Evolutionary conservation across 23 tunicate genomes (phyloP).

Genomic region (Ascidia mentula): DNA sequence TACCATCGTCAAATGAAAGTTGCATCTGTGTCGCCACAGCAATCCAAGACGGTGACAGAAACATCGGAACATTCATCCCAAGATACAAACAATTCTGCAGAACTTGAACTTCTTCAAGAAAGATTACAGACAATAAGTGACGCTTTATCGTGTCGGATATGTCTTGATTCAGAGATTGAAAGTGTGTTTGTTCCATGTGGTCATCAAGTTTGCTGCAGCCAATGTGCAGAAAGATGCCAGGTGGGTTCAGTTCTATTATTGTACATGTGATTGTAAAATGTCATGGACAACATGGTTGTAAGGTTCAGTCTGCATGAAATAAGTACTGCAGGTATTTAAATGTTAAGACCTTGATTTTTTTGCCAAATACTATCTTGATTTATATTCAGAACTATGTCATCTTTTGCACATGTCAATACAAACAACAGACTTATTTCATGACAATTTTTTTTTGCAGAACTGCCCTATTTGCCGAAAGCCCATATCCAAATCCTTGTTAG

Average conservation of each 20-base stretch:
- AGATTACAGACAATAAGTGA: slow-evolving; percentile 38
- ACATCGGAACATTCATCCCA: neutral
- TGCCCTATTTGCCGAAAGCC: slow-evolving; percentile 38
- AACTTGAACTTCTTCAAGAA: slow-evolving; percentile 28
- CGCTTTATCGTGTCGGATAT: slow-evolving; percentile 59
- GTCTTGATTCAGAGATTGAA: slow-evolving; percentile 61
- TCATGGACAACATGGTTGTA: too few species aligned
- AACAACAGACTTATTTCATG: too few species aligned
- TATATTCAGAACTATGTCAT: too few species aligned
- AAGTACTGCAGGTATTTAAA: too few species aligned
- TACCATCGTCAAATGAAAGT: slow-evolving; percentile 42
- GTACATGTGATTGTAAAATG: too few species aligned
- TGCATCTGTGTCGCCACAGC: neutral
- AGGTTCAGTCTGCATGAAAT: too few species aligned
- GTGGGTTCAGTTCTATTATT: neutral
- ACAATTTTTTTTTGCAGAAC: slow-evolving; percentile 6
- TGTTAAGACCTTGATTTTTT: too few species aligned
- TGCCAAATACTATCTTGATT: too few species aligned
- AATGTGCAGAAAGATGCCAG: slow-evolving; percentile 52
- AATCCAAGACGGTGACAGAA: neutral
- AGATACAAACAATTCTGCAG: neutral
- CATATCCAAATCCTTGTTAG: slow-evolving; percentile 14
- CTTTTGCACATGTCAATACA: too few species aligned
- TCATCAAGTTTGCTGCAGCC: slow-evolving; percentile 75
- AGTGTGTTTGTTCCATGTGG: slow-evolving; percentile 71